Evolutionary conservation across 2,888 invertebrate genomes (phyloP), one percentile per base, ranked within the genome.

Genomic region (Disparrhopalites patrizii): DNA sequence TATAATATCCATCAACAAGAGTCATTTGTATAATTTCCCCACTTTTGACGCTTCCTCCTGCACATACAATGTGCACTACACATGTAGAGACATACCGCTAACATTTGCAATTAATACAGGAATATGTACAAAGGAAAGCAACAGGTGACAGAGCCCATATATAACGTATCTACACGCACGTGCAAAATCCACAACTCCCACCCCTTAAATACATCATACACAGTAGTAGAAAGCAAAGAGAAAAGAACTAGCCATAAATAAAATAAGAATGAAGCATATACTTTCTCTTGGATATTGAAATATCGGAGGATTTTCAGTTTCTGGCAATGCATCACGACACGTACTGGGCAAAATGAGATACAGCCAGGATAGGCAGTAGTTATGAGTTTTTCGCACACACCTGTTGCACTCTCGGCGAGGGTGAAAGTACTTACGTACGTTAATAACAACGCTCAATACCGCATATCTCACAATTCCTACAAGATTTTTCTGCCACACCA

Each of bases 241-340:
- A 27, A 27, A 28, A 25, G 23, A 52, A 52, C 28, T 8, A 27
- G 52, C 52, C 10, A 20, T 38, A 36, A 54, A 25, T 13, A 47
- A 47, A 47, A 10, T 4, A 23, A 3, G 33, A 18, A 55, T n/a
- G 13, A 33, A 18, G 55, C 25, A 40, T 58, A 25, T 65, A 65
- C 65, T 57, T 65, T 65, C 50, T 57, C 57, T n/a, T 30, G 56
- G 8, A 57, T 33, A 50, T 58, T 65, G 50, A 65, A 65, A 30
- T 57, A 65, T 23, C 65, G 57, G 36, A 65, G 58, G n/a, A 65
- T 36, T 25, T 57, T 65, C n/a, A 65, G 40, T 51, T 43, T 38
- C 23, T 50, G 51, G 28, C 51, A 47, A 47, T 61, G 31, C 61
- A 61, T 61, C 3, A 51, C 51, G 18, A 20, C 4, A 43, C 43